Evolutionary conservation across 2,113 vertebrate genomes (phyloP).

Genomic region (Chitala chitala): DNA sequence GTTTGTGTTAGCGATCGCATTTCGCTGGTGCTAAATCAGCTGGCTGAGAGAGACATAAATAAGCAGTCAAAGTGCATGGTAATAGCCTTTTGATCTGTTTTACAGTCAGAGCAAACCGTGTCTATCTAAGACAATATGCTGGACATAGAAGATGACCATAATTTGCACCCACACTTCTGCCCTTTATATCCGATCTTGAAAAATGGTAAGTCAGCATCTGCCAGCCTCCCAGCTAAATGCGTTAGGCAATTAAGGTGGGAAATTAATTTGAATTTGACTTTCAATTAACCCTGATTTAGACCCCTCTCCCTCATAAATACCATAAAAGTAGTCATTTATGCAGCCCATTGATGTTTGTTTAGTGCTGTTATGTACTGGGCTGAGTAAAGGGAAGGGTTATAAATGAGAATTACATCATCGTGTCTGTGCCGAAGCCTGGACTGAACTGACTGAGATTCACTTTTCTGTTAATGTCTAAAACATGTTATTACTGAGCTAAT

Average conservation of each 20-base stretch:
- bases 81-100: constrained; percentile 88
- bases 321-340: constrained; percentile 58
- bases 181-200: constrained; percentile 43
- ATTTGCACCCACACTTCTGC: constrained; percentile 33
- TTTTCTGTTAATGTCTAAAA: constrained; percentile 64
- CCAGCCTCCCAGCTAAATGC: constrained; percentile 55
- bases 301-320: constrained; percentile 66
- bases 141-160: constrained; percentile 64
- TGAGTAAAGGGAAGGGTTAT: constrained; percentile 53
- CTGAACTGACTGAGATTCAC: constrained; percentile 56
- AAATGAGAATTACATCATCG: constrained; percentile 67
- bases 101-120: constrained; percentile 70
- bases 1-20: constrained; percentile 80
- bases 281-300: constrained; percentile 70
- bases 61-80: constrained; percentile 83
- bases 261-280: constrained; percentile 77
- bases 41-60: constrained; percentile 81
- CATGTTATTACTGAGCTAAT: constrained; percentile 61
- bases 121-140: constrained; percentile 66
- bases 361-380: constrained; percentile 51
- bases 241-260: constrained; percentile 59
- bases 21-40: constrained; percentile 89
- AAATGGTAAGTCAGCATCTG: constrained; percentile 53
- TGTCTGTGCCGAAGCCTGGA: background rate
- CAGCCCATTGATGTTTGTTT: constrained; percentile 72